phyloP scores from a whole-genome alignment of 1,140 invertebrate species.

The Neelides sp. region DNA sequence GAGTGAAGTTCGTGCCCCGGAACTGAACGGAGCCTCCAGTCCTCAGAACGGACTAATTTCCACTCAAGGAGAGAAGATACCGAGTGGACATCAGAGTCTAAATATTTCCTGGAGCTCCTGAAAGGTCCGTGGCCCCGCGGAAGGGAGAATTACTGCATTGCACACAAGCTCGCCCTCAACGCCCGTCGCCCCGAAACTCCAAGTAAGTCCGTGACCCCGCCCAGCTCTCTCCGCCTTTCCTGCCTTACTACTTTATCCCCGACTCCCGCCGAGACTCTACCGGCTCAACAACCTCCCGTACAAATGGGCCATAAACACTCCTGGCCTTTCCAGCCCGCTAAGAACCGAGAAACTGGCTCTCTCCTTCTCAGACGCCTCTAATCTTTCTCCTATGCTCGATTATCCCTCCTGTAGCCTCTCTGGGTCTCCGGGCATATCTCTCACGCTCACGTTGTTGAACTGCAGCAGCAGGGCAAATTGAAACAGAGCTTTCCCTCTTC shows the following conservation, averaged over 20 bases:
- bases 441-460: slow-evolving; percentile 4
- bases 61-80: too few relatives aligned
- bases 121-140: not conserved
- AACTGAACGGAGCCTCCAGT: not conserved
- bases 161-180: too few relatives aligned
- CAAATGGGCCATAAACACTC: too few relatives aligned
- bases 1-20: slow-evolving; percentile 9
- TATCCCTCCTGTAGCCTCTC: slow-evolving; percentile 5
- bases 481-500: not conserved
- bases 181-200: too few relatives aligned
- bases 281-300: too few relatives aligned
- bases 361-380: not conserved
- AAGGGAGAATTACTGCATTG: too few relatives aligned
- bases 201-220: too few relatives aligned
- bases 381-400: not conserved
- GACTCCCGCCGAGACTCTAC: too few relatives aligned
- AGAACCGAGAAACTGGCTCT: not conserved
- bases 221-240: too few relatives aligned
- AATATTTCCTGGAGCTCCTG: not conserved
- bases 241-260: too few relatives aligned
- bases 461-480: slow-evolving; percentile 8
- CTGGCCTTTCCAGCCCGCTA: not conserved
- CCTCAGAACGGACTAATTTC: too few relatives aligned
- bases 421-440: slow-evolving; percentile 4
- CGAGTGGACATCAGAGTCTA: too few relatives aligned